A percentile compares a stretch with the other conserved stretches of the same genome.
Conservation (phyloP, 2,797 vertebrate species). For the Triplophysa yarkandensis region DNA sequence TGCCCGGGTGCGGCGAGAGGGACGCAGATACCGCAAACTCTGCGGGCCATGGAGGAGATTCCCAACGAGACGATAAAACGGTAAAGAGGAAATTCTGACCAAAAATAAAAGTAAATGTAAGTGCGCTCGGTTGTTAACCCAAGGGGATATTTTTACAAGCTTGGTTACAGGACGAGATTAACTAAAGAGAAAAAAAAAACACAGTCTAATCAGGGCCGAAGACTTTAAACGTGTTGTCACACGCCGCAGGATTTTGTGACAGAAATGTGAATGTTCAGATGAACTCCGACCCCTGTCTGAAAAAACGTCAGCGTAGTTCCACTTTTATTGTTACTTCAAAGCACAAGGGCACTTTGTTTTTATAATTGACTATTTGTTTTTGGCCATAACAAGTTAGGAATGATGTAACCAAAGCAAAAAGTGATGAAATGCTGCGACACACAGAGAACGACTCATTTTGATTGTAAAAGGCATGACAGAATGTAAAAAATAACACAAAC, state of each 20-base stretch:
- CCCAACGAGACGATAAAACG: constrained; percentile 53
- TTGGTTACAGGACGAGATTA: constrained; percentile 68
- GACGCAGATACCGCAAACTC: constrained; percentile 54
- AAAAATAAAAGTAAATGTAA: constrained; percentile 54
- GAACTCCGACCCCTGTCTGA: not conserved
- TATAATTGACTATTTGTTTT: not conserved
- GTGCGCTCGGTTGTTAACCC: constrained; percentile 52
- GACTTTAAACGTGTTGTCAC: constrained; percentile 52
- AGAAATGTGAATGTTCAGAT: constrained; percentile 11
- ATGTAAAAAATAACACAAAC: not conserved
- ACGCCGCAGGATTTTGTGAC: not conserved
- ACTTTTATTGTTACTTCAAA: not conserved
- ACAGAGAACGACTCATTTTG: too few species aligned
- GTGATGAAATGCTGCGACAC: not conserved
- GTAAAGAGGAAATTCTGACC: constrained; percentile 47
- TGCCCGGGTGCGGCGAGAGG: constrained; percentile 14
- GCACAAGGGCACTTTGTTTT: constrained; percentile 5
- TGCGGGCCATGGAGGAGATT: constrained; percentile 53
- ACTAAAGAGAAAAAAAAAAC: constrained; percentile 65
- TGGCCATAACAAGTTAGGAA: not conserved
- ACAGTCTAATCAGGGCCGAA: constrained; percentile 65
- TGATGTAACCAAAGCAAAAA: not conserved
- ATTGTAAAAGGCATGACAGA: constrained; percentile 5
- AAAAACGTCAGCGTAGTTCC: not conserved
- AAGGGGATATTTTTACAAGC: constrained; percentile 65